Evolutionary conservation across 2,797 vertebrate species (phyloP).

Genomic region (Lepilemur septentrionalis): DNA sequence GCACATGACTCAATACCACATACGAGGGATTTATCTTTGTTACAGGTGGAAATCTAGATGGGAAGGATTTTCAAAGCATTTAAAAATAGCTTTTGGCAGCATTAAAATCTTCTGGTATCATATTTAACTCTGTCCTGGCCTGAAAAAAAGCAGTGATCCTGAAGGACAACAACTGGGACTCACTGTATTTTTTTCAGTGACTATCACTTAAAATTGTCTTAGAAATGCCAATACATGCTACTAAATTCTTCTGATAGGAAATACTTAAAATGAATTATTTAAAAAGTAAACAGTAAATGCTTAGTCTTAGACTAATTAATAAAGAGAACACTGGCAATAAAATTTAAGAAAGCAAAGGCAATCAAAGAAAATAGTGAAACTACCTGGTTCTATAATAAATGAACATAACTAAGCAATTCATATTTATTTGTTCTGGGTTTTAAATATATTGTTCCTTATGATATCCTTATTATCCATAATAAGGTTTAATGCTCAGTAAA

Average conservation of each 20-base stretch:
- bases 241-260: background rate
- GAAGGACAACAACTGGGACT: background rate
- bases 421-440: constrained; percentile 7
- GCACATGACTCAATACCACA: background rate
- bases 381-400: background rate
- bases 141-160: background rate
- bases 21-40: background rate
- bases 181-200: background rate
- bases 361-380: constrained; percentile 1
- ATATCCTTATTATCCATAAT: background rate
- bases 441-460: background rate
- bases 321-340: background rate
- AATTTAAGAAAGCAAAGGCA: background rate
- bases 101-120: background rate
- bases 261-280: background rate
- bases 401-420: background rate
- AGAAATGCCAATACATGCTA: background rate
- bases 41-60: background rate
- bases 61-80: background rate
- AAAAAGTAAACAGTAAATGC: background rate
- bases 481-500: constrained; percentile 9
- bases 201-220: constrained; percentile 1
- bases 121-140: background rate
- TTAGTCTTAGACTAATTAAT: background rate
- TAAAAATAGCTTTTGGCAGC: background rate